Base-by-base conservation (phyloP, 2,797 vertebrate genomes). In the Melanotaenia trifasciata region DNA sequence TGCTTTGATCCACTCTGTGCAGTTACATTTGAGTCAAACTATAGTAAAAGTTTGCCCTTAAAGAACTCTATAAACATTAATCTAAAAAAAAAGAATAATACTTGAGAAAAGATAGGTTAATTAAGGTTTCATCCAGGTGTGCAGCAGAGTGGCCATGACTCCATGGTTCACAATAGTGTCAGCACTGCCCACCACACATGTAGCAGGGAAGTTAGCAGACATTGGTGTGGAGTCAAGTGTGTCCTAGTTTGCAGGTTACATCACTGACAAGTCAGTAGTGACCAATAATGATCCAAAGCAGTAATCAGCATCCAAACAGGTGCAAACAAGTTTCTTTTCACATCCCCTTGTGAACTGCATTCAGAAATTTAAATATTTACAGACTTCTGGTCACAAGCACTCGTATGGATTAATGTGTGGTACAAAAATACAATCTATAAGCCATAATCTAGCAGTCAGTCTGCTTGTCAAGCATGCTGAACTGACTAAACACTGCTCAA, bases 361-460 rank as follows among this genome's bases (percentile, higher is more conserved):
- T 11, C 20, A 47, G 61, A 80, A 61, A 70, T 4, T 0, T 51
- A 12, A 47, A 38, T 20, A 30, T 26, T 18, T 57, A 60, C 57
- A 62, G 47, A 40, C 6, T 62, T 60, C 45, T 60, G 62, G 62
- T 74, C 51, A 61, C 61, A 61, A 36, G 51, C 63, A 9, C 32
- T 58, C 64, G 47, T 57, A 65, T 45, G 40, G 58, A 64, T 50
- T 60, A 73, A 7, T 14, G 30, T 58, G 53, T 68, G 67, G 45
- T 24, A 64, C 51, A 56, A 47, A 70, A 64, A 74, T 75, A 43
- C 9, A 1, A 69, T 57, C 16, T 74, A 47, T 79, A 88, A 87
- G 24, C 78, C 43, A 4, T 85, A 87, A 90, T 89, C 78, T 73
- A 58, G 57, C 57, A 67, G 70, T 85, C 84, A 82, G 85, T 64